phyloP scores from a whole-genome alignment of 2,113 vertebrate genomes.

The Steatornis caripensis region DNA sequence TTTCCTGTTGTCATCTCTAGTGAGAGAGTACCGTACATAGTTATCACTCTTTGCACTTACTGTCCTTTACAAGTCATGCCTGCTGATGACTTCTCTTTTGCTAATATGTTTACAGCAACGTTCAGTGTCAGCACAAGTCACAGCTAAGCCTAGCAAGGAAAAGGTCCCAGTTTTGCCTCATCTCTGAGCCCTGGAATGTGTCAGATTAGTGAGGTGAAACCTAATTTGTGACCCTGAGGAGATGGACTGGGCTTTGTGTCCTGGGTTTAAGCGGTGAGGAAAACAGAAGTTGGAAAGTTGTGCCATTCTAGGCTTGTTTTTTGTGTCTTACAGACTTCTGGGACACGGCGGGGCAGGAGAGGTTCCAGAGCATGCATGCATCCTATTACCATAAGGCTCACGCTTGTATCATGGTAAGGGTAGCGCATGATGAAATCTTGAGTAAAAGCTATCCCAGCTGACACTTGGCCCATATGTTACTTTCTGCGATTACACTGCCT shows the following conservation, averaged over 20 bases:
- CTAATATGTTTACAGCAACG: background rate
- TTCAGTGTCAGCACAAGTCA: background rate
- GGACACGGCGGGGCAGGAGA: conserved; percentile 95
- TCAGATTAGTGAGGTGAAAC: background rate
- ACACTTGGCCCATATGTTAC: background rate
- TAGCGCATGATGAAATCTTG: no score
- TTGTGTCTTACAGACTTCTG: conserved; percentile 86
- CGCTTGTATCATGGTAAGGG: conserved; percentile 93
- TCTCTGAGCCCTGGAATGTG: background rate
- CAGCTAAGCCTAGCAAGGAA: background rate
- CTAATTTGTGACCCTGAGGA: background rate
- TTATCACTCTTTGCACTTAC: background rate
- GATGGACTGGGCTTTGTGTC: background rate
- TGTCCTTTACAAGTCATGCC: background rate
- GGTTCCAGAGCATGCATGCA: conserved; percentile 94
- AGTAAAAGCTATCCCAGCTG: no score
- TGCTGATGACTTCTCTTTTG: background rate
- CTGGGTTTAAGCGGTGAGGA: background rate
- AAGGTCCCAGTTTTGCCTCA: background rate
- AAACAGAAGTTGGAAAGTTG: background rate
- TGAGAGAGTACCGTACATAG: background rate
- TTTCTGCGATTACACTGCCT: background rate
- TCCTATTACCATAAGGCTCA: conserved; percentile 97
- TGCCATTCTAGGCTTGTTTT: background rate
- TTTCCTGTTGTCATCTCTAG: background rate